Evolutionary conservation across 92 coral and sea anemone species (phyloP).

Genomic region (Porites cylindrica): DNA sequence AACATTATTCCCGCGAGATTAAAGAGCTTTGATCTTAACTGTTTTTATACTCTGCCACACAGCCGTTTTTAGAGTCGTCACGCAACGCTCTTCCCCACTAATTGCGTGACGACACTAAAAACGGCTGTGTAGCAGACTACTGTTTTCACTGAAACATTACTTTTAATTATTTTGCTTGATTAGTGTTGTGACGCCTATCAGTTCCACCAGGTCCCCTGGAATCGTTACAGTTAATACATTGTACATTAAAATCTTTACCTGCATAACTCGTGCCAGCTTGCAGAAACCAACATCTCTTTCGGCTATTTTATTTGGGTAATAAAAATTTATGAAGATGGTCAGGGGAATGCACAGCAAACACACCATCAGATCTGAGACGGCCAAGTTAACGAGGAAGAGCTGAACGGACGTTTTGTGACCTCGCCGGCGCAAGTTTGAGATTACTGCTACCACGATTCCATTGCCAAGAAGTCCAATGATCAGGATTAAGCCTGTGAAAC

Average conservation of each 20-base stretch:
- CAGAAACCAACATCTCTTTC: constrained; percentile 47
- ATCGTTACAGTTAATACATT: too few relatives aligned
- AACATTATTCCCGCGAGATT: too few relatives aligned
- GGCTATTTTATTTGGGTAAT: constrained; percentile 53
- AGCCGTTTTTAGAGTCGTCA: too few relatives aligned
- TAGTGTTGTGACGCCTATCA: too few relatives aligned
- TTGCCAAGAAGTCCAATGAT: constrained; percentile 63
- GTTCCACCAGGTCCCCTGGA: too few relatives aligned
- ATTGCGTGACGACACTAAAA: too few relatives aligned
- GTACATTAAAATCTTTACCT: constrained; percentile 37
- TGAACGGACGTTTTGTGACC: constrained; percentile 73
- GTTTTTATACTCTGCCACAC: too few relatives aligned
- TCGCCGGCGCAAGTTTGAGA: constrained; percentile 57
- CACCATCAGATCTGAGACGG: constrained; percentile 59
- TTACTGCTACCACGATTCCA: constrained; percentile 67
- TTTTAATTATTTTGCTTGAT: too few relatives aligned
- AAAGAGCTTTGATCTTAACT: too few relatives aligned
- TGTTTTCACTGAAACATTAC: too few relatives aligned
- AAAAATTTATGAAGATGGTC: constrained; percentile 69
- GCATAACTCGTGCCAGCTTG: constrained; percentile 59
- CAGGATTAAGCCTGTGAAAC: constrained; percentile 52
- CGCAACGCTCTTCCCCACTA: too few relatives aligned
- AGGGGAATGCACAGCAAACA: constrained; percentile 54
- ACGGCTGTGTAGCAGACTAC: too few relatives aligned
- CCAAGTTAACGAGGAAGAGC: constrained; percentile 61